Evolutionary conservation across 37 sponge, comb jelly and placozoan genomes (phyloP), one percentile per base, ranked within the genome.

Genomic region (Chondrosia reniformis): DNA sequence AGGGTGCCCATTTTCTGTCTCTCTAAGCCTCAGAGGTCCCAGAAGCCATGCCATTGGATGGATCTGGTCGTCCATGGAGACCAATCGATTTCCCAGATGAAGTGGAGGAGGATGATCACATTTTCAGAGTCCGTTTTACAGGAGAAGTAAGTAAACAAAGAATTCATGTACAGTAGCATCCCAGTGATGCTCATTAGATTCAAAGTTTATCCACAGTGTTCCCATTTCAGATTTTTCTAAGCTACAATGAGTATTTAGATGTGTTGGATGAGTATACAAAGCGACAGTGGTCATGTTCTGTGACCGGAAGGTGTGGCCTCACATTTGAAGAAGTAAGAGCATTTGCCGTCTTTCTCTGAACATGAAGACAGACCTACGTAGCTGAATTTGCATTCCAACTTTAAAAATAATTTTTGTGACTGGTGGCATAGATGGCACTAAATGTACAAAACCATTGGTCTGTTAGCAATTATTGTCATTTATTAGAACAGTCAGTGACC

Each of bases 251-350:
- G 24, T 69, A 69, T 25, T 39, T 69, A 24, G 72, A 69, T 25
- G 44, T 43, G 43, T 34, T 69, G 22, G 43, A 69, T 24, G 17
- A 43, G 43, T 69, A 69, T 44, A 69, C 41, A 44, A 19, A 39
- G 25, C 39, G 72, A 69, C n/a, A 21, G 4, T 69, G 72, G 72
- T 43, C 43, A 12, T 69, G 72, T 69, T 19, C 72, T 2, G 39
- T 34, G 37, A 69, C 40, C 13, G 24, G 41, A 69, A 36, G 72
- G 72, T 43, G 24, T 1, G 9, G 17, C 21, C n/a, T 69, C 37
- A 69, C 72, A 22, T 69, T 69, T 69, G 72, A 69, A 39, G 72
- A 69, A 44, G 72, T 69, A n/a, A 9, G 66, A 1, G 31, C 41
- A 19, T 7, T 3, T 69, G 43, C 41, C 31, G n/a, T n/a, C n/a